Percentiles rank a stretch among this genome's conserved stretches.
Conservation (phyloP, 2,113 vertebrate genomes). For the Neoarius graeffei region DNA sequence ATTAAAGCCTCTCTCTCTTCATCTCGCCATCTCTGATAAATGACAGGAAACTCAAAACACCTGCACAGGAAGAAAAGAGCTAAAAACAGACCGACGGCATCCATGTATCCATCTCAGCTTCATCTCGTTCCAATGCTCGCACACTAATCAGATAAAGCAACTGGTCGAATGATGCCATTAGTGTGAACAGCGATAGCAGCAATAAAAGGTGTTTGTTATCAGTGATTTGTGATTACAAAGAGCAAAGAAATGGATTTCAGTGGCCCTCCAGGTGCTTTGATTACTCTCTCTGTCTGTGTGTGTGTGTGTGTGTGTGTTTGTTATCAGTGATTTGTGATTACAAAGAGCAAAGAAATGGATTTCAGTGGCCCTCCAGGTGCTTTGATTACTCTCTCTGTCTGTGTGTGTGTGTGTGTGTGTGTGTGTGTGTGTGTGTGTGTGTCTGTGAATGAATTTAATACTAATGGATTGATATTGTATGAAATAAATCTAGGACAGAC, state of each 20-base stretch:
- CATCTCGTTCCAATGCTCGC: not conserved
- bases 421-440: not conserved
- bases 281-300: not conserved
- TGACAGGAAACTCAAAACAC: conserved; percentile 36
- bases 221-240: conserved; percentile 23
- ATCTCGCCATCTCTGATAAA: not conserved
- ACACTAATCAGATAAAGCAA: not conserved
- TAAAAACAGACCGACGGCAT: conserved; percentile 26
- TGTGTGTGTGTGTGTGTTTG: conserved; percentile 8
- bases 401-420: not conserved
- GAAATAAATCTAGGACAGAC: not conserved
- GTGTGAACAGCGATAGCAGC: not conserved
- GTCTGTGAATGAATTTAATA: conserved; percentile 14
- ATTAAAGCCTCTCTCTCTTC: conserved; percentile 15
- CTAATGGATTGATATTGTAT: conserved; percentile 21
- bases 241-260: conserved; percentile 12
- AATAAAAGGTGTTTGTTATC: conserved; percentile 29
- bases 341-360: conserved; percentile 3
- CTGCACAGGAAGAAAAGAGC: conserved; percentile 28
- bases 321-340: conserved; percentile 32
- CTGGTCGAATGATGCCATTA: not conserved
- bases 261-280: not conserved
- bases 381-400: not conserved
- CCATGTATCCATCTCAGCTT: not conserved
- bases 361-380: not conserved